Evolutionary conservation across 1,140 invertebrate genomes (phyloP).

Genomic region (Drosophila quadrilineata): DNA sequence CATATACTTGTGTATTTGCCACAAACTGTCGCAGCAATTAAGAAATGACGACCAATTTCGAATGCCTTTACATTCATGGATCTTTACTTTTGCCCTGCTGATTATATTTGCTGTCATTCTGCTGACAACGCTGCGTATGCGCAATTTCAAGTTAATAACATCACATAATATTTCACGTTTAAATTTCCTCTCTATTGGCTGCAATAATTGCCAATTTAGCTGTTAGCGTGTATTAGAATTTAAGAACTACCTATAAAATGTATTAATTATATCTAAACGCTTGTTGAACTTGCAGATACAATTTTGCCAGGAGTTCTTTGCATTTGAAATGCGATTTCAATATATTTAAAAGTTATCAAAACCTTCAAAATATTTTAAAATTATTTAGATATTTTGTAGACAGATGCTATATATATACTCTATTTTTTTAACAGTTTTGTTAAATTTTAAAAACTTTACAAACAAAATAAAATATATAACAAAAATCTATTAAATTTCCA

Average conservation of each 20-base stretch:
- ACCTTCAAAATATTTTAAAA: no score
- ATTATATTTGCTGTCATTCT: slow-evolving; percentile 11
- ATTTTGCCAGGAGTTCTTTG: no score
- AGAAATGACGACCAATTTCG: slow-evolving; percentile 40
- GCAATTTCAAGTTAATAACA: slow-evolving; percentile 73
- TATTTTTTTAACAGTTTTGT: no score
- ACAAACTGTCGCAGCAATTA: slow-evolving; percentile 70
- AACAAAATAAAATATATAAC: neutral
- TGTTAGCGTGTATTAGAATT: slow-evolving; percentile 12
- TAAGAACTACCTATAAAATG: slow-evolving; percentile 50
- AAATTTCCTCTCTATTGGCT: slow-evolving; percentile 39
- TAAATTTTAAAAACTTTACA: neutral
- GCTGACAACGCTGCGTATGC: slow-evolving; percentile 13
- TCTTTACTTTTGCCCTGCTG: neutral
- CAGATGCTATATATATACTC: no score
- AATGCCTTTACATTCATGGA: slow-evolving; percentile 5
- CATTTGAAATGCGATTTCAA: no score
- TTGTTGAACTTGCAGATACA: slow-evolving; percentile 3
- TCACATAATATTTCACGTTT: slow-evolving; percentile 59
- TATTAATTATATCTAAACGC: slow-evolving; percentile 53
- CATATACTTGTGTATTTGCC: slow-evolving; percentile 44
- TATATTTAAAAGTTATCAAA: no score
- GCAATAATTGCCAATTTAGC: slow-evolving; percentile 36
- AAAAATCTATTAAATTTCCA: no score
- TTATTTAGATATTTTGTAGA: no score